These are phyloP conservation scores for Holotrichia oblita DNA, from an alignment of 1,140 invertebrate genomes.

Conservation along the genomic window DNA sequence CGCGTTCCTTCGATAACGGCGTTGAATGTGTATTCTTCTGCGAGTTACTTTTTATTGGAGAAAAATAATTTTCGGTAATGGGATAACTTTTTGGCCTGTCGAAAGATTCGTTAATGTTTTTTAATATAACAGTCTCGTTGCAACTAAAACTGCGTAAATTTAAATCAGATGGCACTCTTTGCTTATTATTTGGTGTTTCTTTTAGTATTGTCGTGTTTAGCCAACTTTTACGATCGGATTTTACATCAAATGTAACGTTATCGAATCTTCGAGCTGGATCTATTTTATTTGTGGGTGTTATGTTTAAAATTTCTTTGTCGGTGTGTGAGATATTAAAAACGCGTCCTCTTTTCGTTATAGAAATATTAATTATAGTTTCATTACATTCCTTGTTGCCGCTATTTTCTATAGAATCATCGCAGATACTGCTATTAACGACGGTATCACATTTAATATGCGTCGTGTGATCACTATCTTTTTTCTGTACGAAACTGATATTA, in stretches of 20 bases:
- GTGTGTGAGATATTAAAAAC: background rate
- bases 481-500: slow-evolving; percentile 7
- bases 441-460: slow-evolving; percentile 32
- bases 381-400: slow-evolving; percentile 9
- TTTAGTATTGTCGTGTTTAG: slow-evolving; percentile 1
- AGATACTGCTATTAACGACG: slow-evolving; percentile 11
- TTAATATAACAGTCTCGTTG: slow-evolving; percentile 20
- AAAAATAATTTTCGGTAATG: background rate
- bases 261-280: background rate
- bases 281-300: background rate
- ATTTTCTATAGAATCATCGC: slow-evolving; percentile 8
- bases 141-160: slow-evolving; percentile 17
- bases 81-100: slow-evolving; percentile 27
- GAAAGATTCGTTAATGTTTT: slow-evolving; percentile 32
- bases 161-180: slow-evolving; percentile 32
- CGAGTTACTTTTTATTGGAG: background rate
- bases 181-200: background rate
- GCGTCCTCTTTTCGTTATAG: slow-evolving; percentile 23
- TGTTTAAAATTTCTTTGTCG: slow-evolving; percentile 23
- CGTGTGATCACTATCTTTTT: background rate
- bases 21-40: slow-evolving; percentile 37
- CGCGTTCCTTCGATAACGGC: slow-evolving; percentile 3
- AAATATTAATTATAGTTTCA: slow-evolving; percentile 31
- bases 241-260: slow-evolving; percentile 32
- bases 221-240: slow-evolving; percentile 8